These are phyloP conservation scores for Caenorhabditis zanzibari DNA, from an alignment of 2,888 invertebrate genomes.

Conservation along the genomic window DNA sequence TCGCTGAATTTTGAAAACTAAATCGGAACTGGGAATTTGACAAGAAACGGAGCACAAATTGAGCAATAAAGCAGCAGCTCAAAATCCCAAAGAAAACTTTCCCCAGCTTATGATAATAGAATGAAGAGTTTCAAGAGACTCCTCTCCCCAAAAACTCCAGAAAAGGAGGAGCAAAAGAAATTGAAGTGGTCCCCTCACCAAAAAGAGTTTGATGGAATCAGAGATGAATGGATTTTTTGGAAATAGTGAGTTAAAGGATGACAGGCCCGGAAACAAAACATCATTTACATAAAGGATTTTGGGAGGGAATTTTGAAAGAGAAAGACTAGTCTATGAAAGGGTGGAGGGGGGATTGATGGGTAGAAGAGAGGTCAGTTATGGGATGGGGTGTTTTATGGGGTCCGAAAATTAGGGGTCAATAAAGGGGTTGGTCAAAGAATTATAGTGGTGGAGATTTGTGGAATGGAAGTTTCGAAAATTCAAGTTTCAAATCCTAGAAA, in stretches of 20 bases:
- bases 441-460: not conserved
- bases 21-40: not conserved
- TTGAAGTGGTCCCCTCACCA: conserved; percentile 11
- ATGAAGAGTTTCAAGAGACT: conserved; percentile 17
- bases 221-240: conserved; percentile 28
- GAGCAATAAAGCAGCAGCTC: too few species aligned
- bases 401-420: not conserved
- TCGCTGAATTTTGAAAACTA: conserved; percentile 22
- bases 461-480: not conserved
- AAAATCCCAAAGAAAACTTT: not conserved
- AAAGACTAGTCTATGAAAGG: not conserved
- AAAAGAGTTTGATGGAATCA: conserved; percentile 14
- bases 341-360: not conserved
- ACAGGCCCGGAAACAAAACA: not conserved
- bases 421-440: not conserved
- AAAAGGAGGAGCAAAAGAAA: not conserved
- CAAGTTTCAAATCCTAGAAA: not conserved
- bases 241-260: not conserved
- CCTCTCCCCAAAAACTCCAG: not conserved
- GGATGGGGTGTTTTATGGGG: not conserved
- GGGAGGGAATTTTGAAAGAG: not conserved
- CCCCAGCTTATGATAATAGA: not conserved
- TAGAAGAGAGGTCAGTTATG: conserved; percentile 7
- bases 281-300: conserved; percentile 20
- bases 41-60: not conserved